Percentiles rank a stretch among this genome's conserved stretches.
phyloP scores from a whole-genome alignment of 2,797 vertebrate species.

The Australoheros facetus region DNA sequence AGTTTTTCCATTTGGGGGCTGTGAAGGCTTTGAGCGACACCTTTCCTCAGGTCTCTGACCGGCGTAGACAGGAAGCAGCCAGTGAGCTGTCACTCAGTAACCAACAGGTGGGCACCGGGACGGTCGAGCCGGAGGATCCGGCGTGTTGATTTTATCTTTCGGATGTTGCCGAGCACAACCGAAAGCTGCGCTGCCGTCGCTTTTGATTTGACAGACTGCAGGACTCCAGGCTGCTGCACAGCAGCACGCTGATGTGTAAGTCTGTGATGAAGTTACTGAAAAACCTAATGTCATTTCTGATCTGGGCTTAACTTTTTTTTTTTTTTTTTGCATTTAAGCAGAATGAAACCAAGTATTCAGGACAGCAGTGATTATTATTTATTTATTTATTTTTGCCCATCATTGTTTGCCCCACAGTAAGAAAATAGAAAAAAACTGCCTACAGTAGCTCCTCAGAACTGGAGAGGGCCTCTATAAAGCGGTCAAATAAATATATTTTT shows the following conservation, averaged over 20 bases:
- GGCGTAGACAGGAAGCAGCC: slow-evolving; percentile 60
- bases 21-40: background rate
- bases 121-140: background rate
- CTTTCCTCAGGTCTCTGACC: slow-evolving; percentile 17
- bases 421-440: background rate
- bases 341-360: background rate
- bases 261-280: background rate
- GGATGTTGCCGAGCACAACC: background rate
- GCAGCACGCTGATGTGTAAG: slow-evolving; percentile 15
- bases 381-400: background rate
- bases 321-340: background rate
- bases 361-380: background rate
- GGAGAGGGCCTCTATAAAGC: background rate
- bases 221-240: background rate
- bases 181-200: background rate
- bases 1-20: background rate
- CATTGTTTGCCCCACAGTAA: background rate
- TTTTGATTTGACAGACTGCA: slow-evolving; percentile 5
- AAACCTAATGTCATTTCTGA: background rate
- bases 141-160: background rate
- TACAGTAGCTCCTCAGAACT: background rate
- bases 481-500: background rate
- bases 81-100: slow-evolving; percentile 45
- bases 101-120: slow-evolving; percentile 33
- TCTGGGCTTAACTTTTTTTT: background rate